These are phyloP conservation scores for Amblyopsis hoosieri DNA, from an alignment of 2,797 vertebrate species.

Conservation along the genomic window DNA sequence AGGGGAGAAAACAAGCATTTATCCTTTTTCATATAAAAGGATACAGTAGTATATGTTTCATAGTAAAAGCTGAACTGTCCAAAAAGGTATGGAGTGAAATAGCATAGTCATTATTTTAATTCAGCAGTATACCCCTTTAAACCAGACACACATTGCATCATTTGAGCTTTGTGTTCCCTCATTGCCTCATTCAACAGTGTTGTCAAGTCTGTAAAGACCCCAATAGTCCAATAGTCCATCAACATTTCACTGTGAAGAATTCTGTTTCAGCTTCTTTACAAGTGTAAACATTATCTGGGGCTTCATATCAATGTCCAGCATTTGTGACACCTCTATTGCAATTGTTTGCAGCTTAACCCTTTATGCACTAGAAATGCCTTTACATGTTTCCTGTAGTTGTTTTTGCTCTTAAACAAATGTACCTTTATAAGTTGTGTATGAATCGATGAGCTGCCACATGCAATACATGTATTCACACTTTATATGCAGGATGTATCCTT, in stretches of 20 bases:
- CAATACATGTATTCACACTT: neutral
- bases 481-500: too few relatives aligned
- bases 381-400: slow-evolving; percentile 12
- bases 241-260: slow-evolving; percentile 10
- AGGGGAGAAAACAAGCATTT: slow-evolving; percentile 8
- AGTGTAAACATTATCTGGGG: slow-evolving; percentile 11
- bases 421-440: slow-evolving; percentile 33
- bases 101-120: slow-evolving; percentile 35
- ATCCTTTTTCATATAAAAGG: slow-evolving; percentile 6
- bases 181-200: slow-evolving; percentile 40
- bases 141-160: slow-evolving; percentile 19
- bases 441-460: slow-evolving; percentile 29
- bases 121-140: slow-evolving; percentile 38
- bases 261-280: slow-evolving; percentile 23
- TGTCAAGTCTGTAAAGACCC: slow-evolving; percentile 27
- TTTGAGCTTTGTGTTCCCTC: slow-evolving; percentile 22
- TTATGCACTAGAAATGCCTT: slow-evolving; percentile 19
- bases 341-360: slow-evolving; percentile 10
- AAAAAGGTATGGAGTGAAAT: slow-evolving; percentile 14
- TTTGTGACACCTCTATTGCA: neutral
- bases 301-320: slow-evolving; percentile 21
- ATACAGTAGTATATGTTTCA: slow-evolving; percentile 7
- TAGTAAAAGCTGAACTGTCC: slow-evolving; percentile 31
- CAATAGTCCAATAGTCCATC: slow-evolving; percentile 4
- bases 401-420: slow-evolving; percentile 28